Conservation (phyloP, 35 echinoderm and acorn worm genomes). For the Strongylocentrotus purpuratus region DNA sequence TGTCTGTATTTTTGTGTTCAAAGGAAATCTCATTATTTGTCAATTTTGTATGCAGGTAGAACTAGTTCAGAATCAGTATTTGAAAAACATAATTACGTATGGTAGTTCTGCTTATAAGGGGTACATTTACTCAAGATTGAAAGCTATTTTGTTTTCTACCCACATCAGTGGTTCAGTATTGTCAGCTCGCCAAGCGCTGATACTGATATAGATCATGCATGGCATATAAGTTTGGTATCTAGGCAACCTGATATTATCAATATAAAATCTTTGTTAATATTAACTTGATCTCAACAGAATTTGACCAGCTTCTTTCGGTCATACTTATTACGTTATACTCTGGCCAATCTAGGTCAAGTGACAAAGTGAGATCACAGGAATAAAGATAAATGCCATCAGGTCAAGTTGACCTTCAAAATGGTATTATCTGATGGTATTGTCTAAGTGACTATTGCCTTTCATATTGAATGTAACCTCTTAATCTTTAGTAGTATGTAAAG, state of each 20-base stretch:
- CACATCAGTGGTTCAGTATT: not conserved
- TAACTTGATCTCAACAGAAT: not conserved
- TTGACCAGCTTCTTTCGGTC: not conserved
- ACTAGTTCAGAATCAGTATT: too few relatives aligned
- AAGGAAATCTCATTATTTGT: too few relatives aligned
- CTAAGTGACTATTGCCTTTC: not conserved
- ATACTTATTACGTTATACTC: not conserved
- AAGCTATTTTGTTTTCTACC: not conserved
- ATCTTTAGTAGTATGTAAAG: too few relatives aligned
- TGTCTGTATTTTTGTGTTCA: too few relatives aligned
- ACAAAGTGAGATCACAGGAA: not conserved
- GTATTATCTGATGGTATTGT: too few relatives aligned
- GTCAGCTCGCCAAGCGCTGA: not conserved
- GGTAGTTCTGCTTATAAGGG: not conserved
- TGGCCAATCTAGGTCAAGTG: not conserved
- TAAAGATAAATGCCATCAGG: not conserved
- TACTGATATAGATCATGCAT: not conserved
- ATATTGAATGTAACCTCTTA: not conserved
- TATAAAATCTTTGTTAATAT: constrained; percentile 5
- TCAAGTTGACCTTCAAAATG: too few relatives aligned
- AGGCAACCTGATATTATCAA: not conserved
- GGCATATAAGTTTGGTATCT: not conserved
- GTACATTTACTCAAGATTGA: not conserved
- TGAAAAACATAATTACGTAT: too few relatives aligned
- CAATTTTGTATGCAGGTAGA: too few relatives aligned